Base-by-base conservation (phyloP, 1,140 invertebrate genomes). In the Aphaenogaster rudis region DNA sequence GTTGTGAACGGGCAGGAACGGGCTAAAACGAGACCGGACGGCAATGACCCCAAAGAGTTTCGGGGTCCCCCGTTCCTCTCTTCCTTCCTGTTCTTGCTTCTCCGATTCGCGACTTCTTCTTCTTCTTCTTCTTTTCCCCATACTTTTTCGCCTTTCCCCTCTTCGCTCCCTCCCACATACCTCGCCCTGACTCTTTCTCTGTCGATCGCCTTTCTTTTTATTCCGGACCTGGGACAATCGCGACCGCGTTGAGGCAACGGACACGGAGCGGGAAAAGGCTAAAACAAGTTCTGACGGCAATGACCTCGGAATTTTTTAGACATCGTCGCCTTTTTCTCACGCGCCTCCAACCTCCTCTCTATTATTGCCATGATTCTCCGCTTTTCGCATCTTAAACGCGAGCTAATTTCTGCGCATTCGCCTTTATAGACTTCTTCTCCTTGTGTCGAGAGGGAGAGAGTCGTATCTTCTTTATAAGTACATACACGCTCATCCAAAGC, bases 161-260 rank as follows among this genome's bases (percentile, higher is more conserved):
- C 59, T 11, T 21, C 57, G 61, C 33, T 33, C n/a, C 39, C 57
- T 42, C 45, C 61, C 52, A 9, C 8, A 36, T 28, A 17, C 7
- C 13, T 11, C 84, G 39, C 48, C 50, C 36, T 42, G 3, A 0
- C n/a, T 71, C 28, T 71, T 76, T 78, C 52, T 42, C 50, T 21
- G 48, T 28, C 87, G 77, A 33, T 33, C 85, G 59, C 87, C 61
- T 87, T 82, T 54, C 72, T 85, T 88, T 91, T 93, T 90, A 89
- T 92, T 93, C 93, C 94, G 94, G 94, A 95, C 94, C 95, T 95
- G 92, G 94, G 94, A 92, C 91, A 95, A 94, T 92, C 89, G 88
- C 92, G 92, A 89, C 71, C 88, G 89, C 88, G 92, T 93, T 91
- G 92, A 89, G 87, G 66, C 88, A 87, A 88, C 77, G 74, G 79